These are phyloP conservation scores for Forbesichthys agassizii DNA, from an alignment of 2,113 vertebrate species.

Conservation along the genomic window DNA sequence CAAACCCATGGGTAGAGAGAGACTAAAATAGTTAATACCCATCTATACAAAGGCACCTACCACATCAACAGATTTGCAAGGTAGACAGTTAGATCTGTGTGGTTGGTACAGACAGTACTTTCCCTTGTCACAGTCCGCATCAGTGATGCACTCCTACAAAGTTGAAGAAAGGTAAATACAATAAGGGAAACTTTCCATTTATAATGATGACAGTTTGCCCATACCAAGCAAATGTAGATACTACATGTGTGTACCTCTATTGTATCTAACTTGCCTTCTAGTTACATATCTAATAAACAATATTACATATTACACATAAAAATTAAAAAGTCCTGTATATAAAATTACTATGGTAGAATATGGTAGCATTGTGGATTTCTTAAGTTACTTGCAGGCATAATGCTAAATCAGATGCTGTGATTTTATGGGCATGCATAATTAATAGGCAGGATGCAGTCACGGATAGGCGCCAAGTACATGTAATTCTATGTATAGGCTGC, in stretches of 20 bases:
- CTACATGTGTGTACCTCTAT: not conserved
- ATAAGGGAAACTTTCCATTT: not conserved
- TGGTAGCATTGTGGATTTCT: not conserved
- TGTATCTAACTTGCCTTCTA: not conserved
- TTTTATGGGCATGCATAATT: conserved; percentile 17
- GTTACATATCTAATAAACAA: not conserved
- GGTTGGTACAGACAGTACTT: conserved; percentile 82
- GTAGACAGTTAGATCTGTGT: conserved; percentile 81
- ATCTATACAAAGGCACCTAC: conserved; percentile 72
- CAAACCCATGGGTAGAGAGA: not conserved
- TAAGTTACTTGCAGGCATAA: not conserved
- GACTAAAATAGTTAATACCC: not conserved
- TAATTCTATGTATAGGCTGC: not conserved
- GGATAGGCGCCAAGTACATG: not conserved
- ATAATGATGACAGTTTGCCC: not conserved
- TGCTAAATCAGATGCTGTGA: conserved; percentile 28
- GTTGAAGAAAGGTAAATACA: not conserved
- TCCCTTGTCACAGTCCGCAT: conserved; percentile 84
- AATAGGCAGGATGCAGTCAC: not conserved
- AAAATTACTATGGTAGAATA: too few species aligned
- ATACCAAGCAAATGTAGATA: too few species aligned
- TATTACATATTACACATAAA: not conserved
- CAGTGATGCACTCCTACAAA: conserved; percentile 84
- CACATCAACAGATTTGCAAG: conserved; percentile 78
- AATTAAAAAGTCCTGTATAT: too few species aligned